These are phyloP conservation scores for Aspidoscelis tigris DNA, from an alignment of 2,113 vertebrate species.

Conservation along the genomic window DNA sequence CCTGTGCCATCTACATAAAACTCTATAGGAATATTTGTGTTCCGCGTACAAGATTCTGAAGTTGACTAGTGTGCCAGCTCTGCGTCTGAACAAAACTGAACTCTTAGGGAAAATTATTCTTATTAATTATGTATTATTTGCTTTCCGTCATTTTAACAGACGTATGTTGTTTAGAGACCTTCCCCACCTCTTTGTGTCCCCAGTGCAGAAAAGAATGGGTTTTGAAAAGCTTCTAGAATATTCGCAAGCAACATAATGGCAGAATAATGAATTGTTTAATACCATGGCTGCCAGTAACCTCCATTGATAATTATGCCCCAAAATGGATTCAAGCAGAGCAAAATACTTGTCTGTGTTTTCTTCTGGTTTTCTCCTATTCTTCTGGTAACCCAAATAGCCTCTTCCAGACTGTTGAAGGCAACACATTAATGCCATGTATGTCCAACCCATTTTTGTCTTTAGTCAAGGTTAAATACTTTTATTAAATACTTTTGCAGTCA, in stretches of 20 bases:
- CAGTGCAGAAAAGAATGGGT: neutral
- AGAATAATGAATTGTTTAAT: neutral
- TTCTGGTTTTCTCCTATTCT: no score
- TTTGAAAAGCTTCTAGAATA: neutral
- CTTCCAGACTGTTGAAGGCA: neutral
- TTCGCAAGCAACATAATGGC: neutral
- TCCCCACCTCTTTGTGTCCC: neutral
- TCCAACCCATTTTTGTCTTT: neutral
- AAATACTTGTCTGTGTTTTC: neutral
- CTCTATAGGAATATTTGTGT: neutral
- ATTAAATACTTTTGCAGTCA: neutral
- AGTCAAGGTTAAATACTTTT: neutral
- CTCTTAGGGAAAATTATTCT: conserved; percentile 15
- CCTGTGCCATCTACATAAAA: neutral
- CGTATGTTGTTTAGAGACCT: neutral
- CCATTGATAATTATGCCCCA: neutral
- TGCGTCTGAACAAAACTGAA: neutral
- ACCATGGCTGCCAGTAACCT: neutral
- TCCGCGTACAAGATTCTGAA: neutral
- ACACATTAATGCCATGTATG: neutral
- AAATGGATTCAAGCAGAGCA: neutral
- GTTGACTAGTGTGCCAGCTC: neutral
- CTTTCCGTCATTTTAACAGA: neutral
- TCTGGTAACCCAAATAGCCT: neutral
- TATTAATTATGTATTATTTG: neutral